Conservation (phyloP, 2,797 vertebrate species). For the Sebastes wilsoni region DNA sequence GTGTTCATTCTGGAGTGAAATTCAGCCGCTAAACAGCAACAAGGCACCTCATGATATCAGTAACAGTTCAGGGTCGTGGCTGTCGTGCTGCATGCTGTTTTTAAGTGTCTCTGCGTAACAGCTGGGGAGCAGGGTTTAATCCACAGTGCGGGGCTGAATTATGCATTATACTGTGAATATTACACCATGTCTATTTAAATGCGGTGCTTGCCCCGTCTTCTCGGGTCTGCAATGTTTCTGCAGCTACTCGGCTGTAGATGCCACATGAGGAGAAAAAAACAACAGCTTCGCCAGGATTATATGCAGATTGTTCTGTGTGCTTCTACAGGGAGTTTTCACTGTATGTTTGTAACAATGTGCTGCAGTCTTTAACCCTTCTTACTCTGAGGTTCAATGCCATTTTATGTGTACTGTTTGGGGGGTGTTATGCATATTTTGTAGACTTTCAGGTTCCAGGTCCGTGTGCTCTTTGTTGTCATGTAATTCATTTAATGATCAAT, state of each 20-base stretch:
- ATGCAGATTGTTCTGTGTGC: not conserved
- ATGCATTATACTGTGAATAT: constrained; percentile 69
- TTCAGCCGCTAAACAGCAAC: constrained; percentile 27
- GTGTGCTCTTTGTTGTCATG: not conserved
- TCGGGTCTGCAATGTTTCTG: constrained; percentile 23
- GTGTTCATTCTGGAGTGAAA: constrained; percentile 38
- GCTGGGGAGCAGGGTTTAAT: constrained; percentile 75
- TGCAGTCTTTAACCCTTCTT: not conserved
- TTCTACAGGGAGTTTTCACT: not conserved
- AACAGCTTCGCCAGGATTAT: not conserved
- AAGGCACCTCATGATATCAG: constrained; percentile 51
- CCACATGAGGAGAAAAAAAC: constrained; percentile 21
- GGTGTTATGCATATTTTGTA: not conserved
- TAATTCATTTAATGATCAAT: not conserved
- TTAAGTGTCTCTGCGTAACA: constrained; percentile 74
- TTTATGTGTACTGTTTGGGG: not conserved
- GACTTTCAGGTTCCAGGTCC: not conserved
- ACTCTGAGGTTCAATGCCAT: not conserved
- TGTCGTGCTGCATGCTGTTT: constrained; percentile 67
- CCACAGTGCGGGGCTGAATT: constrained; percentile 72
- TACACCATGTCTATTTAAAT: constrained; percentile 71
- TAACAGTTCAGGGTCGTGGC: constrained; percentile 64
- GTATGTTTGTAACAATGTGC: not conserved
- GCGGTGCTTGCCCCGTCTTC: constrained; percentile 46
- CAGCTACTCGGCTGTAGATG: constrained; percentile 43